Base-by-base conservation (phyloP, 2,797 vertebrate species). In the Epinephelus malabaricus region DNA sequence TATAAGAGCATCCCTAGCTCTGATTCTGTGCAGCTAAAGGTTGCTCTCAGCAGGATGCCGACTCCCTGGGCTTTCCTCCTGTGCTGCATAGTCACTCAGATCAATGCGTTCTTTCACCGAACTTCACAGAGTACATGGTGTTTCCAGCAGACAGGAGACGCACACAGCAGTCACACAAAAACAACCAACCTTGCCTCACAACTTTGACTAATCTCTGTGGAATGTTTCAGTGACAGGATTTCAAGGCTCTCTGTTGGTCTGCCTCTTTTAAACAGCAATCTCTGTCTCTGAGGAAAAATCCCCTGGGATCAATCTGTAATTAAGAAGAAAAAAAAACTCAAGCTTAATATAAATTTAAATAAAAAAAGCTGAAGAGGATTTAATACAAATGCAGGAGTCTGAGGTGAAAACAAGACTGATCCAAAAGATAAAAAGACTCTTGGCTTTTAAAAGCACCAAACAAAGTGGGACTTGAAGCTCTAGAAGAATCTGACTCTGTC, bases 91-190 rank as follows among this genome's bases (percentile, higher is more conserved):
- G 85, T 89, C 78, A 73, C 81, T 73, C 61, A 84, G 86, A 94
- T 95, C 92, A 94, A 93, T 94, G 87, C 13, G 19, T 79, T 89
- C 89, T 92, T 93, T 94, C 90, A 88, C 78, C 23, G 7, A 70
- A 86, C 88, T 92, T 92, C 88, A 92, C 89, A 91, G 88, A 83
- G 84, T 86, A 87, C 88, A 87, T 40, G 75, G 77, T 92, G 91
- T 93, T 94, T 93, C 81, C 75, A 70, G 85, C 81, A 85, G 85
- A 86, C 74, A 85, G 75, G 65, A 88, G 86, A 86, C 66, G 14
- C 75, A 84, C 87, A 90, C 82, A 81, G 76, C 75, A 75, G 76
- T 77, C 82, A 73, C 85, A 86, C 81, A 91, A 89, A 92, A 88
- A 91, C 90, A 92, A 87, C 83, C 73, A 83, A 81, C 67, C 63